Evolutionary conservation across 2,113 vertebrate genomes (phyloP).

Genomic region (Anhinga rufa): DNA sequence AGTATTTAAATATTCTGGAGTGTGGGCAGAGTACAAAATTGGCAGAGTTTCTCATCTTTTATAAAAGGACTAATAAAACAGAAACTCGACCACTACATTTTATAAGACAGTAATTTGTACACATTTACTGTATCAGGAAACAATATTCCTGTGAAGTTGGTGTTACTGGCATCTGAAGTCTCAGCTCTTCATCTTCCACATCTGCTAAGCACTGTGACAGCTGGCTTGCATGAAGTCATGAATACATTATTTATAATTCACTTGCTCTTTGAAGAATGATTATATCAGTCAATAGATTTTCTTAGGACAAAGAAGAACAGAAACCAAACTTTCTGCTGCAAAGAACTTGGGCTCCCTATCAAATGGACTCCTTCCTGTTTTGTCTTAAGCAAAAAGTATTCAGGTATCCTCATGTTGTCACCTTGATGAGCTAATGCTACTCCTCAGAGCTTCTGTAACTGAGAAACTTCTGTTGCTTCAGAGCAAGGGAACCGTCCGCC

Average conservation of each 20-base stretch:
- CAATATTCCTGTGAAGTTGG: background rate
- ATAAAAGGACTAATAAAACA: background rate
- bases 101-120: background rate
- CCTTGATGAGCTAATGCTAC: background rate
- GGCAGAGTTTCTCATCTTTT: background rate
- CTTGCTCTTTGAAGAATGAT: background rate
- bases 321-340: background rate
- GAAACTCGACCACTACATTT: background rate
- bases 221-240: background rate
- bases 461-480: background rate
- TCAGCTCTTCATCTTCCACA: background rate
- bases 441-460: background rate
- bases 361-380: background rate
- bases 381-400: background rate
- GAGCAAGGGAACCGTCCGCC: background rate
- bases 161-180: background rate
- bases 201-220: background rate
- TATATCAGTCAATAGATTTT: background rate
- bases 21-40: background rate
- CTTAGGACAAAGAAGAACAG: background rate
- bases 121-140: background rate
- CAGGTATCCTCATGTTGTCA: background rate
- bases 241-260: constrained; percentile 12
- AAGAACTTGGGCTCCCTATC: background rate
- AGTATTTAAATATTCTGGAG: background rate